Conservation (phyloP, 2,888 invertebrate genomes). For the Agrilus cyanescens region DNA sequence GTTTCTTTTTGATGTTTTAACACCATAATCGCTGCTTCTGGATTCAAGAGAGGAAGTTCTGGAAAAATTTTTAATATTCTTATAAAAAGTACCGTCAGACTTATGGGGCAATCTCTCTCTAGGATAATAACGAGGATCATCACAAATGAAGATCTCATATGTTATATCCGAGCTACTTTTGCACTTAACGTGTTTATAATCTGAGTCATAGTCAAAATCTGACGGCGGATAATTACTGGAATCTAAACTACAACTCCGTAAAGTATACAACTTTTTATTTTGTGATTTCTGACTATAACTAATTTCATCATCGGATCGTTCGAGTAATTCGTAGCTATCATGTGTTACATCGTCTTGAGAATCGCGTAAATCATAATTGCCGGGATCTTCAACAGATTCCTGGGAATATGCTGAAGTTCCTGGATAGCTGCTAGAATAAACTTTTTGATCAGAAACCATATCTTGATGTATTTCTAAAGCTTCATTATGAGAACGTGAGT, state of each 20-base stretch:
- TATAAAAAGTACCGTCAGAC: conserved; percentile 62
- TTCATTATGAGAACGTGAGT: conserved; percentile 48
- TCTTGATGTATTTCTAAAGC: conserved; percentile 57
- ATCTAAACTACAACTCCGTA: conserved; percentile 60
- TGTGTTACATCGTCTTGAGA: conserved; percentile 81
- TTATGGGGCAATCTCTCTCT: conserved; percentile 59
- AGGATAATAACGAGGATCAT: conserved; percentile 63
- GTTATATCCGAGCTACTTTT: conserved; percentile 58
- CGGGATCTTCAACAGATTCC: conserved; percentile 52
- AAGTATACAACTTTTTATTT: conserved; percentile 26
- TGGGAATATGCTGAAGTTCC: conserved; percentile 59
- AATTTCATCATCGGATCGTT: conserved; percentile 58
- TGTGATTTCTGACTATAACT: conserved; percentile 33
- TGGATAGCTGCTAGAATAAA: conserved; percentile 79
- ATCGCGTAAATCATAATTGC: conserved; percentile 49
- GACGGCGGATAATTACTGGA: conserved; percentile 68
- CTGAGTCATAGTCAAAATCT: conserved; percentile 54
- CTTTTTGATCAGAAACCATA: conserved; percentile 53
- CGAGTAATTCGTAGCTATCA: conserved; percentile 76
- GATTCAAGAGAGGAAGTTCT: conserved; percentile 60
- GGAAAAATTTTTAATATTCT: conserved; percentile 53
- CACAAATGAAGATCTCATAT: conserved; percentile 65
- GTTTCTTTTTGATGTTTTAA: conserved; percentile 45
- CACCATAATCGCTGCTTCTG: conserved; percentile 55
- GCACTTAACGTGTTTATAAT: conserved; percentile 45